Evolutionary conservation across 1,140 invertebrate species (phyloP), one percentile per base, ranked within the genome.

Genomic region (Drosophila asahinai): DNA sequence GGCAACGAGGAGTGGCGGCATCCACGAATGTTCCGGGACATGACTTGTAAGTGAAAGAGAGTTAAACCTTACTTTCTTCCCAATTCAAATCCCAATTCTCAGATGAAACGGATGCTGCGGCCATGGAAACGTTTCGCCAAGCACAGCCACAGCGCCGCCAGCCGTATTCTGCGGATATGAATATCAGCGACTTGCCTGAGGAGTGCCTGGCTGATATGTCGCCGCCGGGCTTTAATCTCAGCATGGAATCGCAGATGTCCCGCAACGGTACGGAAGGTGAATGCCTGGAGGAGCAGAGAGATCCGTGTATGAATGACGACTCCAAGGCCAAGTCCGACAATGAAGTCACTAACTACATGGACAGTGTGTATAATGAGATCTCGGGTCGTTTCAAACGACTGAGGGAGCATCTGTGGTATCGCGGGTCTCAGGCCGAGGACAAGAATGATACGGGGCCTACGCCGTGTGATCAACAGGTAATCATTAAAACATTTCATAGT

Each of bases 1-100:
- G 61, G 58, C 9, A 52, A 55, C 25, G 83, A 87, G 33, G 48
- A 83, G 38, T 86, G 82, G 82, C 83, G 27, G 0, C 43, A 86
- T 73, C 77, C 83, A 25, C 51, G 59, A 11, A 64, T 83, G 47
- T 87, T 75, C 30, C 65, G 68, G 0, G 60, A 66, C 8, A 48
- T 75, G 68, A 72, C 68, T 43, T 81, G 81, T 89, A 11, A 51
- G 70, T 17, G 6, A 3, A 7, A 12, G 1, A 5, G 12, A 14
- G 38, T 40, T 14, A 42, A 42, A 42, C 0, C 9, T 11, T 36
- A 9, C 9, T 27, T 2, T 36, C 5, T 38, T 2, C 22, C 78
- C 57, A 63, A 12, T 49, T 19, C 9, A 11, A 8, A 19, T 30
- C 2, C 11, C 9, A 30, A 59, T 60, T 30, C 1, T 36, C 27